Conservation (phyloP, 1,140 invertebrate species). For the Cotesia glomerata region DNA sequence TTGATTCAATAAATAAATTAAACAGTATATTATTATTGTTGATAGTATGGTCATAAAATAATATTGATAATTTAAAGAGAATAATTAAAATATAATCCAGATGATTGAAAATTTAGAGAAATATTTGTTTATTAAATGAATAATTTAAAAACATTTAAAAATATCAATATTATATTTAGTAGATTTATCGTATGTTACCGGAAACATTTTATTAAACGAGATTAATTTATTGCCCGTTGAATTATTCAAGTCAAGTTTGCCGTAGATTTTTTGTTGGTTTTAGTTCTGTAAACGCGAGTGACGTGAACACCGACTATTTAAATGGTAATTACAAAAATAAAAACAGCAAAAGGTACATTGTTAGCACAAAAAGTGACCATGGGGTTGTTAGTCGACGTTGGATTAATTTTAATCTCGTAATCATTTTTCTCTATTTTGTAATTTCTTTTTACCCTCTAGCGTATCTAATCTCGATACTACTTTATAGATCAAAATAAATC, state of each 20-base stretch:
- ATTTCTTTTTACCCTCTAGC: not conserved
- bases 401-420: slow-evolving; percentile 15
- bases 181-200: not conserved
- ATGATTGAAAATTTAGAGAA: too few relatives aligned
- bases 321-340: slow-evolving; percentile 15
- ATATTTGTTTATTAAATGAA: too few relatives aligned
- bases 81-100: too few relatives aligned
- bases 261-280: not conserved
- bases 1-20: too few relatives aligned
- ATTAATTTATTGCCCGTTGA: slow-evolving; percentile 4
- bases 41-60: too few relatives aligned
- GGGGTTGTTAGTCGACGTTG: not conserved
- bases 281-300: too few relatives aligned
- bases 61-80: too few relatives aligned
- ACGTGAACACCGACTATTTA: not conserved
- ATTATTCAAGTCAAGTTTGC: not conserved
- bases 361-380: too few relatives aligned
- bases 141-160: too few relatives aligned
- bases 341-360: not conserved
- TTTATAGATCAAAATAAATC: too few relatives aligned
- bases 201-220: not conserved
- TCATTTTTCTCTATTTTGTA: not conserved
- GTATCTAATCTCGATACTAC: not conserved
- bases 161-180: too few relatives aligned
- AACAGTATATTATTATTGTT: too few relatives aligned